Conservation (phyloP, 2,113 vertebrate species). For the Xiphophorus maculatus region DNA sequence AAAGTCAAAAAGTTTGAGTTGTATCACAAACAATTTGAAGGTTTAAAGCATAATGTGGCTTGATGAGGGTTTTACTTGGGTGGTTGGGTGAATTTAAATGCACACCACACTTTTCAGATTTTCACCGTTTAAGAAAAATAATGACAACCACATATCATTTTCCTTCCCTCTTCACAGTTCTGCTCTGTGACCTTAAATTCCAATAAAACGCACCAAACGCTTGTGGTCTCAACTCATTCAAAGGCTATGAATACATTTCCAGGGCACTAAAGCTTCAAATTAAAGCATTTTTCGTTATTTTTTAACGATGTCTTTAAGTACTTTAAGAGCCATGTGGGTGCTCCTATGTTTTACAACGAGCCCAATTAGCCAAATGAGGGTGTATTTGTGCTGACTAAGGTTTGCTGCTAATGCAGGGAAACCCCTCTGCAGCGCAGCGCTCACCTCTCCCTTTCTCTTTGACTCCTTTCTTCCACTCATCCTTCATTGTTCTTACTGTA, state of each 20-base stretch:
- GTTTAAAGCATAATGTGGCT: too few relatives aligned
- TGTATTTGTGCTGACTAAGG: slow-evolving; percentile 14
- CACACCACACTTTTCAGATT: not conserved
- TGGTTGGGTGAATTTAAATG: too few relatives aligned
- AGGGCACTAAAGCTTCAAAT: not conserved
- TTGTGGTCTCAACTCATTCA: not conserved
- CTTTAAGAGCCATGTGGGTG: slow-evolving; percentile 36
- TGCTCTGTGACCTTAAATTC: not conserved
- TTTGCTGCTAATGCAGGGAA: not conserved
- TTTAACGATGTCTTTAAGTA: slow-evolving; percentile 19
- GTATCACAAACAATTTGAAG: too few relatives aligned
- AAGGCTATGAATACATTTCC: not conserved
- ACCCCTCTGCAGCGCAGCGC: slow-evolving; percentile 12
- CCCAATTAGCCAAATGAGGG: slow-evolving; percentile 17
- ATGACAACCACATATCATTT: not conserved
- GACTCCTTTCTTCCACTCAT: slow-evolving; percentile 7
- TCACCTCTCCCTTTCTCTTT: not conserved
- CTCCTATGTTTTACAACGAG: slow-evolving; percentile 27
- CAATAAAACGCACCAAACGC: not conserved
- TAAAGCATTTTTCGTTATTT: slow-evolving; percentile 11
- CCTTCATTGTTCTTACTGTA: slow-evolving; percentile 28
- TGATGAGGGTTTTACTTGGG: too few relatives aligned
- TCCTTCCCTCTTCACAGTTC: not conserved
- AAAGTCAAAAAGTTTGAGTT: too few relatives aligned
- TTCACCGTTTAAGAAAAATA: not conserved